Conservation (phyloP, 2,797 vertebrate species). For the Myripristis jacobus region DNA sequence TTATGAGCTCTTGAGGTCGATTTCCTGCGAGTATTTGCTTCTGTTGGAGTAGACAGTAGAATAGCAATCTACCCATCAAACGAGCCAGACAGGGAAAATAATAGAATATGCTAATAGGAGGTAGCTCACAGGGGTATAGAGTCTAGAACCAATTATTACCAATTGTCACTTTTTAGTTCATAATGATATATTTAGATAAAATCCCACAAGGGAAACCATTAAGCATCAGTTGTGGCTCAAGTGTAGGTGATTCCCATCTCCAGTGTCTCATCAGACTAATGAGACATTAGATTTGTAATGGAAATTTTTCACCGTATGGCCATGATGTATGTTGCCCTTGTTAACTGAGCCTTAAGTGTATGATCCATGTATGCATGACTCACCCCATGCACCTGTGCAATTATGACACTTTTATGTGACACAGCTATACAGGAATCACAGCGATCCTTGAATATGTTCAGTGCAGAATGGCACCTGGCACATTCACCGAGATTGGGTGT, state of each 20-base stretch:
- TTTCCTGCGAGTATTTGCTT: not conserved
- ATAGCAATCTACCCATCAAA: conserved; percentile 18
- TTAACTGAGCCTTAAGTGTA: conserved; percentile 57
- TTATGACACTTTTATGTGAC: conserved; percentile 25
- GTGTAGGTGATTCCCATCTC: conserved; percentile 31
- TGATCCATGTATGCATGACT: conserved; percentile 51
- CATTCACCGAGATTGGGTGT: not conserved
- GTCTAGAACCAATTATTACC: not conserved
- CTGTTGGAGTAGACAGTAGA: not conserved
- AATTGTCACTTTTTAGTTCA: conserved; percentile 35
- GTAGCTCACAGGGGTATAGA: not conserved
- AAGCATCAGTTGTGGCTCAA: conserved; percentile 14
- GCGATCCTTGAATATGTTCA: conserved; percentile 13
- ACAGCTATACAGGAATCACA: conserved; percentile 32
- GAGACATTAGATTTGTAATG: conserved; percentile 60
- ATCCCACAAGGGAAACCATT: not conserved
- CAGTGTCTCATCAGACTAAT: conserved; percentile 59
- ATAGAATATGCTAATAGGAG: conserved; percentile 14
- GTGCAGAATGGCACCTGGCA: conserved; percentile 3
- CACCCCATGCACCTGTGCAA: conserved; percentile 39
- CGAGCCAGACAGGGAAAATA: not conserved
- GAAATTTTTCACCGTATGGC: conserved; percentile 31
- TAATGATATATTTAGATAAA: conserved; percentile 37
- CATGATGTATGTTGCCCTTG: conserved; percentile 45
- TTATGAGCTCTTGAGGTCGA: not conserved